Evolutionary conservation across 2,888 invertebrate species (phyloP), one percentile per base, ranked within the genome.

Genomic region (Adelphocoris suturalis): DNA sequence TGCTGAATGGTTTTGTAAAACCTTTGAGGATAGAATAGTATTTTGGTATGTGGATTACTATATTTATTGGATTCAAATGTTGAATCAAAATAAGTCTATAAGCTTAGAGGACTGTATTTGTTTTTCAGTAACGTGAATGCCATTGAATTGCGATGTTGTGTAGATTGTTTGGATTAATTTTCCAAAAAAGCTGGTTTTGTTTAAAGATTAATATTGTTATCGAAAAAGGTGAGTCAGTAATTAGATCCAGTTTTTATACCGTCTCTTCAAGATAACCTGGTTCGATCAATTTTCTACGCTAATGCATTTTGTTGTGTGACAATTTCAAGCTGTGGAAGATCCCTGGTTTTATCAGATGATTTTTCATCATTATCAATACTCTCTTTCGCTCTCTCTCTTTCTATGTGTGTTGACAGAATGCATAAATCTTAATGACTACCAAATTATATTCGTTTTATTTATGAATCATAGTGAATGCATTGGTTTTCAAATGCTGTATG

Each of bases 11-110:
- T 46, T 23, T 57, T 37, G 61, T 47, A 89, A 27, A 85, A 78
- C 14, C 47, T 86, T 82, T 61, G 82, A 52, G 80, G 80, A 81
- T 89, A 89, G 78, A 88, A 88, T 88, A 88, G 87, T 86, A 68
- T 23, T 80, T 37, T 80, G 78, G 85, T 85, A 57, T 85, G 85
- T 61, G 61, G 48, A 16, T 37, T 4, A 48, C 19, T 78, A 47
- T n/a, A n/a, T 46, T 78, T 78, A 12, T 78, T 68, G 68, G 19
- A 27, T 23, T 23, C 46, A 46, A 16, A 37, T 78, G 11, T 5
- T 37, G 7, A 81, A 82, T 82, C 47, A 14, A 82, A 82, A 82
- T 47, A 23, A 19, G 28, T 11, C 57, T 14, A 85, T 78, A 37
- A 48, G 75, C 27, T 88, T 47, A 88, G 88, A 78, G 78, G 88